Conservation (phyloP, 2,888 invertebrate genomes). For the Lasioglossum zephyrum region DNA sequence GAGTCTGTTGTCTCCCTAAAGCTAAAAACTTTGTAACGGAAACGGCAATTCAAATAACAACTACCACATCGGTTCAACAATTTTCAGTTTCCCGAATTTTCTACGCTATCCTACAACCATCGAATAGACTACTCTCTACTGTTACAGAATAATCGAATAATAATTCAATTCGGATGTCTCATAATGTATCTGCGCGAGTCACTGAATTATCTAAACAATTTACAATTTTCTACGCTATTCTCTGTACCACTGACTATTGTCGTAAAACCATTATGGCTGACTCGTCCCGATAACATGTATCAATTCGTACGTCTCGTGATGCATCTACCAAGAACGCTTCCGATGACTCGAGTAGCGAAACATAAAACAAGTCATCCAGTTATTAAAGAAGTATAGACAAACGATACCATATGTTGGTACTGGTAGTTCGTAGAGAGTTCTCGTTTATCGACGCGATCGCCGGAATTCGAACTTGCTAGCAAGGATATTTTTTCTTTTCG, state of each 20-base stretch:
- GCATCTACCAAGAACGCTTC: background rate
- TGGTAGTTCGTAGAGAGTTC: background rate
- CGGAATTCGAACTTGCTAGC: background rate
- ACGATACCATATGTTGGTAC: constrained; percentile 14
- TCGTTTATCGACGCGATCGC: constrained; percentile 2
- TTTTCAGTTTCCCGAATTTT: no score
- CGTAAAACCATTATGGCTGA: background rate
- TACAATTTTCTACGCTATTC: background rate
- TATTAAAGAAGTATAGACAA: background rate
- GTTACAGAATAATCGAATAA: no score
- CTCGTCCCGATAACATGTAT: background rate
- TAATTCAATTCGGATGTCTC: background rate
- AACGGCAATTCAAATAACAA: background rate
- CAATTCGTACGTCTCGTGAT: background rate
- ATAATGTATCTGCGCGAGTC: background rate
- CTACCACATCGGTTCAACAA: no score
- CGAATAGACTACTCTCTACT: no score
- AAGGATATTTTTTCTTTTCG: background rate
- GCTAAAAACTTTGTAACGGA: background rate
- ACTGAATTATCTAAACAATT: background rate
- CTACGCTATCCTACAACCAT: no score
- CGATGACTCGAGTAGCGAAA: constrained; percentile 9
- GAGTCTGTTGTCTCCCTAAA: background rate
- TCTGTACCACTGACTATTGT: background rate
- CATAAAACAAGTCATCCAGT: background rate